A percentile compares a stretch with the other conserved stretches of the same genome.
These are phyloP conservation scores for Allobates femoralis DNA, from an alignment of 2,797 vertebrate species.

Conservation along the genomic window DNA sequence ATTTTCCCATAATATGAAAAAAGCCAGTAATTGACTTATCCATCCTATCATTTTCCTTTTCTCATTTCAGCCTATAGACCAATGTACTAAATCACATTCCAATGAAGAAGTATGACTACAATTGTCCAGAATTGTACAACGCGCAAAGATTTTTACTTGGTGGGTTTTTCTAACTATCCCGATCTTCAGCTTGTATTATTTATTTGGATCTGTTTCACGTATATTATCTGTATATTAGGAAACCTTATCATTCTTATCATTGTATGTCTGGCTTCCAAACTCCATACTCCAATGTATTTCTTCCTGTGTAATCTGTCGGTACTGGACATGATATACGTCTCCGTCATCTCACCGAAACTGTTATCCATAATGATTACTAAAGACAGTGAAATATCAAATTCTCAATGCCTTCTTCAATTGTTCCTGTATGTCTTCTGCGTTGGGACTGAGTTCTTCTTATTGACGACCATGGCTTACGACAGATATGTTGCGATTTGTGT, in stretches of 20 bases:
- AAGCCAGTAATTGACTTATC: too few relatives aligned
- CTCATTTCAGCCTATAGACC: not conserved
- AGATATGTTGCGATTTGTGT: conserved; percentile 43
- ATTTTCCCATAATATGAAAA: too few relatives aligned
- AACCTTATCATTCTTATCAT: too few relatives aligned
- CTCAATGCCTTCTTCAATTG: conserved; percentile 13
- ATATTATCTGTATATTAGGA: too few relatives aligned
- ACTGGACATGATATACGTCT: too few relatives aligned
- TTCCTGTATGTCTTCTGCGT: conserved; percentile 40
- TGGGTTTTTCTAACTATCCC: conserved; percentile 7
- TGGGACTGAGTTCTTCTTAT: conserved; percentile 25
- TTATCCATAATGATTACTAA: conserved; percentile 11
- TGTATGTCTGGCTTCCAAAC: too few relatives aligned
- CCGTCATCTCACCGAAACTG: too few relatives aligned
- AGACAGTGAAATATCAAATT: not conserved
- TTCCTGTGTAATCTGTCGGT: too few relatives aligned
- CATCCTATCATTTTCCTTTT: too few relatives aligned
- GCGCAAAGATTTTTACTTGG: not conserved
- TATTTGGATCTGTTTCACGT: not conserved
- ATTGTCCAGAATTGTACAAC: not conserved
- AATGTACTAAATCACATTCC: not conserved
- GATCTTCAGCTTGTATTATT: not conserved
- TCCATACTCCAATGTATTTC: too few relatives aligned
- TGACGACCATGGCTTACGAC: not conserved
- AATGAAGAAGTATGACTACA: not conserved